Base-by-base conservation (phyloP, 2,888 invertebrate genomes). In the Heliconius aoede region DNA sequence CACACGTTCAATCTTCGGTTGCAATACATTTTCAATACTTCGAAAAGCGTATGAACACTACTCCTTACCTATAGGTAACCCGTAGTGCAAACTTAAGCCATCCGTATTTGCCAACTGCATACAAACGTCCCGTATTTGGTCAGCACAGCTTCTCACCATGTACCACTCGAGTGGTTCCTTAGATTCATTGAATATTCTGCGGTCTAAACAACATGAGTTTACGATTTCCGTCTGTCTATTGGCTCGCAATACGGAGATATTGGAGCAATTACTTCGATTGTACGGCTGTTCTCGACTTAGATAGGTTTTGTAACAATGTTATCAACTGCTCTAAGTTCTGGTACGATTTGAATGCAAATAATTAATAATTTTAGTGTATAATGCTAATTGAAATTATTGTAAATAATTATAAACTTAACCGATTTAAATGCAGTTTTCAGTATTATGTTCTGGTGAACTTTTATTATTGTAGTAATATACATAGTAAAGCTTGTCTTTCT, bases 41-140 rank as follows among this genome's bases (percentile, higher is more conserved):
- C 28, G 30, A 51, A 55, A n/a, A n/a, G n/a, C 64, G 62, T 64
- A 55, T 72, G 28, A 65, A 71, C 69, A 71, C 28, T 58, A 72
- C 69, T 72, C 75, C 51, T 67, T 60, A 51, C 32, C 30, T 76
- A 72, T 55, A 69, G 68, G 72, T 61, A 76, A 72, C 58, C 46
- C 26, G 60, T 40, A 78, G 26, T 40, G 72, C 71, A 69, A 69
- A 69, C 51, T 72, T 72, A 73, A 79, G 69, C 62, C 24, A 65
- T 74, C 61, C 61, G 76, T 73, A 79, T 77, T 79, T 75, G 72
- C 72, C 72, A 28, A 64, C 36, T 68, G 62, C 72, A 75, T 55
- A 79, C 73, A 73, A 68, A 75, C 74, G 67, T 69, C 72, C 76
- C 73, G 62, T 78, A 79, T 79, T 77, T 79, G 76, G 74, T 73